These are phyloP conservation scores for Leptinotarsa juncta DNA, from an alignment of 2,888 invertebrate species.

Conservation along the genomic window DNA sequence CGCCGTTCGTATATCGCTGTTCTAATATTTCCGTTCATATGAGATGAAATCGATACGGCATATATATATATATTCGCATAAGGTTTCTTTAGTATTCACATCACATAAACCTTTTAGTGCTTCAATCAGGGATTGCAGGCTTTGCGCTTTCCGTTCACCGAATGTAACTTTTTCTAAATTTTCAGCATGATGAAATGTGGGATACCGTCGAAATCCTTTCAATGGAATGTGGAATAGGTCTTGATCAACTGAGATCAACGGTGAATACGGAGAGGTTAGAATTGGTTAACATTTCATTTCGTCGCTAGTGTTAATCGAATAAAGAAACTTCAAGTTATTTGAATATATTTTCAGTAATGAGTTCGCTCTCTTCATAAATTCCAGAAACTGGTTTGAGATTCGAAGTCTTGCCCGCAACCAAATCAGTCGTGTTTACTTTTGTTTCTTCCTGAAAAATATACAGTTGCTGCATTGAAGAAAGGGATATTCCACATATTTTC, in stretches of 20 bases:
- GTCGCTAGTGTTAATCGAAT: too few relatives aligned
- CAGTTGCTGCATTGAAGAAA: too few relatives aligned
- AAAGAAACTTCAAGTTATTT: too few relatives aligned
- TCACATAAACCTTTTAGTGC: slow-evolving; percentile 32
- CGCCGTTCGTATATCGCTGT: slow-evolving; percentile 5
- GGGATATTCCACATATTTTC: too few relatives aligned
- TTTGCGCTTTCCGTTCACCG: slow-evolving; percentile 22
- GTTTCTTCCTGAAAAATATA: too few relatives aligned
- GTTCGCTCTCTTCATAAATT: too few relatives aligned
- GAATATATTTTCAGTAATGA: too few relatives aligned
- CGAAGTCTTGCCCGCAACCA: too few relatives aligned
- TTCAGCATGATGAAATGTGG: not conserved
- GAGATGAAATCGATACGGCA: slow-evolving; percentile 20
- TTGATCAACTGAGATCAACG: not conserved
- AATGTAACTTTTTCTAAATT: slow-evolving; percentile 18
- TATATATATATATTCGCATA: slow-evolving; percentile 28
- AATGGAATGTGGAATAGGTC: not conserved
- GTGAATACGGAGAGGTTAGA: not conserved
- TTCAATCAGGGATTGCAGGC: slow-evolving; percentile 36
- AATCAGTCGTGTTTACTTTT: too few relatives aligned
- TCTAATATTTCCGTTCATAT: slow-evolving; percentile 27
- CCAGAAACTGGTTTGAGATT: too few relatives aligned
- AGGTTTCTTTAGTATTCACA: slow-evolving; percentile 35
- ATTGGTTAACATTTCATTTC: too few relatives aligned
- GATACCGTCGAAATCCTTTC: not conserved